These are phyloP conservation scores for Andrena minutula DNA, from an alignment of 2,888 invertebrate genomes.

Conservation along the genomic window DNA sequence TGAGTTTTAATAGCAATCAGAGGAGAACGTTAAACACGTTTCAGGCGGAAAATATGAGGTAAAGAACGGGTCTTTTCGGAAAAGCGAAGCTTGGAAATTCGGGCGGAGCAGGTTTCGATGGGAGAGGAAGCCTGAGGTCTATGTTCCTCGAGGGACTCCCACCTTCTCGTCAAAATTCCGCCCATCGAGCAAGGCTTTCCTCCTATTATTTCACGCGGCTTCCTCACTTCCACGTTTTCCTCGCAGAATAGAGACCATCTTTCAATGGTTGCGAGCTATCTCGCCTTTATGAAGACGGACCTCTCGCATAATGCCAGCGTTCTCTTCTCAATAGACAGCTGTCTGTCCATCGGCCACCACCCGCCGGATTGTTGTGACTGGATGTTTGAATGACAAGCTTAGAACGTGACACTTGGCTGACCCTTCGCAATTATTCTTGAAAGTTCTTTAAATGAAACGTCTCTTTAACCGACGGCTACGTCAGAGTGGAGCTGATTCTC, in stretches of 20 bases:
- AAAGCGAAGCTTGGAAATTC: background rate
- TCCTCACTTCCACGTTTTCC: conserved; percentile 31
- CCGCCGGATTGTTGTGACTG: conserved; percentile 77
- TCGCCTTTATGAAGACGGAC: conserved; percentile 58
- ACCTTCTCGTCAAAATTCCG: conserved; percentile 57
- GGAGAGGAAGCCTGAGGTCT: conserved; percentile 21
- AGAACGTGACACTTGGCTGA: conserved; percentile 64
- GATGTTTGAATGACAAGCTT: conserved; percentile 77
- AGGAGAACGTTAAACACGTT: background rate
- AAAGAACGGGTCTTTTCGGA: conserved; percentile 4
- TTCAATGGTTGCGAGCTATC: conserved; percentile 54
- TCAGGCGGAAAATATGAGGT: conserved; percentile 7
- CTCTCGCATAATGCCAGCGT: conserved; percentile 39
- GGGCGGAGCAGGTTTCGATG: conserved; percentile 35
- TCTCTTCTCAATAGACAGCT: conserved; percentile 67
- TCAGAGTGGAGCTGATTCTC: background rate
- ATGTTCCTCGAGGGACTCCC: conserved; percentile 33
- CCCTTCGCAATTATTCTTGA: conserved; percentile 52
- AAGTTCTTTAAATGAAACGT: conserved; percentile 45
- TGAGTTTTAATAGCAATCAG: background rate
- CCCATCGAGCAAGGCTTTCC: conserved; percentile 32
- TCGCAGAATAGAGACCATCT: conserved; percentile 43
- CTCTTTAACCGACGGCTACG: conserved; percentile 3
- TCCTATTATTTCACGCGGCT: conserved; percentile 47
- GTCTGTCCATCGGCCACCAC: conserved; percentile 65